Percentiles rank a stretch among this genome's conserved stretches.
These are phyloP conservation scores for Dallia pectoralis DNA, from an alignment of 2,797 vertebrate species.

Conservation along the genomic window DNA sequence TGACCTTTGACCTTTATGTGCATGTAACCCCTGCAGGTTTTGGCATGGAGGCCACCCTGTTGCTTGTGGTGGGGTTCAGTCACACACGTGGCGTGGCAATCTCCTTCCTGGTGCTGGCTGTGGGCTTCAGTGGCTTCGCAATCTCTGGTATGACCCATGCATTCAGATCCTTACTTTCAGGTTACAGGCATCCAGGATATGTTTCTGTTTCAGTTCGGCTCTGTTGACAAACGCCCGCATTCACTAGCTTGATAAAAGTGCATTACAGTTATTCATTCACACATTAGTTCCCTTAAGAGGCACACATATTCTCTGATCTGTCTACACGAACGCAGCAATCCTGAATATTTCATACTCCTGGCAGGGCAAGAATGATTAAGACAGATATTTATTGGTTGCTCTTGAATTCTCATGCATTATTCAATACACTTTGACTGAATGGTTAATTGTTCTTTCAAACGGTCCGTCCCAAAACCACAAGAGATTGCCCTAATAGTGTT, in stretches of 20 bases:
- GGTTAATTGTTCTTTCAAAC: slow-evolving; percentile 8
- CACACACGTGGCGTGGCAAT: slow-evolving; percentile 93
- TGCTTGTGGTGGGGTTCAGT: slow-evolving; percentile 96
- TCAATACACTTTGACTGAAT: neutral
- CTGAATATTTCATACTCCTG: slow-evolving; percentile 46
- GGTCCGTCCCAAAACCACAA: neutral
- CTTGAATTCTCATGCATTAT: neutral
- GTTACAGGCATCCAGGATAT: neutral
- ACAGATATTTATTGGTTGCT: slow-evolving; percentile 6
- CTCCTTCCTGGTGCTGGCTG: slow-evolving; percentile 92
- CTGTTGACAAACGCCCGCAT: slow-evolving; percentile 9
- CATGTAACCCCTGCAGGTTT: slow-evolving; percentile 77
- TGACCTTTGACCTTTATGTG: slow-evolving; percentile 2
- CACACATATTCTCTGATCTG: slow-evolving; percentile 10
- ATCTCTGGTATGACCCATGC: slow-evolving; percentile 85
- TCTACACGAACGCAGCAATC: slow-evolving; percentile 10
- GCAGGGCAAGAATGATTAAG: slow-evolving; percentile 26
- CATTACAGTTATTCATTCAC: neutral
- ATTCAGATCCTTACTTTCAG: neutral
- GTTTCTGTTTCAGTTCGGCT: neutral
- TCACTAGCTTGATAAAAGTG: neutral
- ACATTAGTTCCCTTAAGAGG: slow-evolving; percentile 15
- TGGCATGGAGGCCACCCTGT: slow-evolving; percentile 97
- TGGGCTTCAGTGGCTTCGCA: slow-evolving; percentile 97
- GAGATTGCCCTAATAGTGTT: neutral